Conservation (phyloP, 2,797 vertebrate genomes). For the Takifugu rubripes region DNA sequence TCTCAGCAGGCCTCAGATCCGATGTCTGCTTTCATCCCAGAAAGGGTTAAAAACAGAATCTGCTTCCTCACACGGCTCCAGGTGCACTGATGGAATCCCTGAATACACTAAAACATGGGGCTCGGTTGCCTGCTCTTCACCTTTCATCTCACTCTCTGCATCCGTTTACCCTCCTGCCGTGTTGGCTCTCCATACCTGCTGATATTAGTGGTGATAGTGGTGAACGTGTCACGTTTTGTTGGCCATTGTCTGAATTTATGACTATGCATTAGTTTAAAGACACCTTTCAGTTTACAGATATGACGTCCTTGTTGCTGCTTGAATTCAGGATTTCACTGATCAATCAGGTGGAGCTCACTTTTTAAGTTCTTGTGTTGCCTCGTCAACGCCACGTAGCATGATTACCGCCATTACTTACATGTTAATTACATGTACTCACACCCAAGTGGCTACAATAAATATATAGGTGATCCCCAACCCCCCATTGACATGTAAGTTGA, state of each 20-base stretch:
- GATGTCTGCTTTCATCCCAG: constrained; percentile 18
- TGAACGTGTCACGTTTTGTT: constrained; percentile 61
- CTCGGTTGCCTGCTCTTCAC: constrained; percentile 54
- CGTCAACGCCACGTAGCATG: constrained; percentile 61
- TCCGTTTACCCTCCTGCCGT: constrained; percentile 33
- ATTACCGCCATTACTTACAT: constrained; percentile 30
- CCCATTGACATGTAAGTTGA: constrained; percentile 43
- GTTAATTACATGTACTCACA: constrained; percentile 27
- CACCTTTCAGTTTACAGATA: constrained; percentile 31
- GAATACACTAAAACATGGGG: constrained; percentile 36
- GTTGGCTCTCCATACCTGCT: constrained; percentile 55
- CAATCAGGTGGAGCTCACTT: constrained; percentile 51
- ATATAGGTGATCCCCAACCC: constrained; percentile 9
- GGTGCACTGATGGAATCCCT: constrained; percentile 8
- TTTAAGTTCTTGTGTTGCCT: constrained; percentile 35
- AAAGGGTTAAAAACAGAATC: constrained; percentile 8
- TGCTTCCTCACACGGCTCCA: too few relatives aligned
- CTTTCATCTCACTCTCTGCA: constrained; percentile 43
- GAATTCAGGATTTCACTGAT: constrained; percentile 10
- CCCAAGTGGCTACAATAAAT: constrained; percentile 7
- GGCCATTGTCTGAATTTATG: constrained; percentile 53
- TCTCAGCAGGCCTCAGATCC: constrained; percentile 21
- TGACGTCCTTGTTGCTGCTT: neutral
- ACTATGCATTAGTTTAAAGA: constrained; percentile 74
- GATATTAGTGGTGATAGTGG: constrained; percentile 60